phyloP scores from a whole-genome alignment of 2,113 vertebrate genomes.

The Eurypyga helias region DNA sequence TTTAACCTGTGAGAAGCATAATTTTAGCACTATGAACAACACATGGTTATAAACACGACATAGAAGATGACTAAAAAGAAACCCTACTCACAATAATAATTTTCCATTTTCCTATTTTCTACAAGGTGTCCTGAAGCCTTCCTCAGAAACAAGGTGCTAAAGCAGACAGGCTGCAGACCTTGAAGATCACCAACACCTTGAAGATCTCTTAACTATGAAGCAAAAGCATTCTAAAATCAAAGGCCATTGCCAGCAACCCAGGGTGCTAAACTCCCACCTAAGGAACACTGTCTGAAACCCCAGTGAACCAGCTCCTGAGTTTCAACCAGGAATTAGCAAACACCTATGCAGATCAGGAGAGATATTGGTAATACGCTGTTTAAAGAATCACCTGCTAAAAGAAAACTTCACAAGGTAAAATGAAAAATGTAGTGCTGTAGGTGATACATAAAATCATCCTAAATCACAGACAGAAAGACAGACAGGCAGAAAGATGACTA shows the following conservation, averaged over 20 bases:
- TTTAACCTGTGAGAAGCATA: background rate
- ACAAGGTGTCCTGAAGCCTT: background rate
- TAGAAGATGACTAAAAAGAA: background rate
- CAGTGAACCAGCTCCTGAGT: background rate
- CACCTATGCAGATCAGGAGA: background rate
- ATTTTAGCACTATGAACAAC: background rate
- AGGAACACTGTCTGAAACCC: background rate
- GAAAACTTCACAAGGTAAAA: background rate
- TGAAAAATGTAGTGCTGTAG: background rate
- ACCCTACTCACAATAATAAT: background rate
- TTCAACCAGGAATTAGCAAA: background rate
- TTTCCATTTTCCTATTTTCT: background rate
- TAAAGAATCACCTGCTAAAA: background rate
- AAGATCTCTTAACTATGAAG: background rate
- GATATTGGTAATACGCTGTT: background rate
- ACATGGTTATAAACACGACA: background rate
- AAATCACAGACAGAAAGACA: background rate
- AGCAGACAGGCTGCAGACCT: background rate
- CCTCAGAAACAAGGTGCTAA: background rate
- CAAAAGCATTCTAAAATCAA: background rate
- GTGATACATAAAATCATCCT: background rate
- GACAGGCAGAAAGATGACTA: background rate
- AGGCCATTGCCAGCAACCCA: background rate
- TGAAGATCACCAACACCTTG: background rate
- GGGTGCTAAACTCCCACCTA: background rate